A percentile compares a stretch with the other conserved stretches of the same genome.
phyloP scores from a whole-genome alignment of 2,113 vertebrate genomes.

The Ochotona curzoniae region DNA sequence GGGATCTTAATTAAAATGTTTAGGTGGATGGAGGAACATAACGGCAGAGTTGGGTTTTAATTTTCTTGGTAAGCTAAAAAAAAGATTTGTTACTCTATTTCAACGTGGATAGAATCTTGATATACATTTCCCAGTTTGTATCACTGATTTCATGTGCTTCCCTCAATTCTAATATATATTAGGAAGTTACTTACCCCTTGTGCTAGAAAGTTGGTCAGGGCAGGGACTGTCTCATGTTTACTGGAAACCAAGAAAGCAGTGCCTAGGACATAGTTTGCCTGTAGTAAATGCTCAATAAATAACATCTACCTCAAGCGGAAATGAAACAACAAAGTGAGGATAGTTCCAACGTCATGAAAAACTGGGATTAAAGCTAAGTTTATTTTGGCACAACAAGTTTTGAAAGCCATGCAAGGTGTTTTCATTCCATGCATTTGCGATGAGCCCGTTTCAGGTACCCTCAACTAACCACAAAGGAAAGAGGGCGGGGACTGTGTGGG shows the following conservation, averaged over 20 bases:
- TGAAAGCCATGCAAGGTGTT: too few relatives aligned
- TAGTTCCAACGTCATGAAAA: too few relatives aligned
- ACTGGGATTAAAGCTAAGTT: too few relatives aligned
- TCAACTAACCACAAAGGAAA: neutral
- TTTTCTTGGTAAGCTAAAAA: constrained; percentile 42
- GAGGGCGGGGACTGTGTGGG: neutral
- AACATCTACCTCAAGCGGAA: neutral
- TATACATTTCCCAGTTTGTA: neutral
- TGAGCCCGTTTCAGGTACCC: too few relatives aligned
- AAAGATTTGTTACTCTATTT: constrained; percentile 33
- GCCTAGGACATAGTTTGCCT: neutral
- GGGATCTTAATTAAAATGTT: constrained; percentile 53
- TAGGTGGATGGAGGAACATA: neutral
- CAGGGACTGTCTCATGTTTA: neutral
- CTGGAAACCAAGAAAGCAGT: neutral
- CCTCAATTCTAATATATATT: neutral
- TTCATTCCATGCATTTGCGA: too few relatives aligned
- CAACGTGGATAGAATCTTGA: constrained; percentile 35
- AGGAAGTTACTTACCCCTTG: neutral
- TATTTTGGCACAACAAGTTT: too few relatives aligned
- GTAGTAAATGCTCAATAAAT: neutral
- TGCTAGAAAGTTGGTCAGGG: neutral
- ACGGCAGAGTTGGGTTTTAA: neutral
- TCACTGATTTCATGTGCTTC: neutral
- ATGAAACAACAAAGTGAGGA: neutral